These are phyloP conservation scores for Cydia strobilella DNA, from an alignment of 1,140 invertebrate genomes.

Conservation along the genomic window DNA sequence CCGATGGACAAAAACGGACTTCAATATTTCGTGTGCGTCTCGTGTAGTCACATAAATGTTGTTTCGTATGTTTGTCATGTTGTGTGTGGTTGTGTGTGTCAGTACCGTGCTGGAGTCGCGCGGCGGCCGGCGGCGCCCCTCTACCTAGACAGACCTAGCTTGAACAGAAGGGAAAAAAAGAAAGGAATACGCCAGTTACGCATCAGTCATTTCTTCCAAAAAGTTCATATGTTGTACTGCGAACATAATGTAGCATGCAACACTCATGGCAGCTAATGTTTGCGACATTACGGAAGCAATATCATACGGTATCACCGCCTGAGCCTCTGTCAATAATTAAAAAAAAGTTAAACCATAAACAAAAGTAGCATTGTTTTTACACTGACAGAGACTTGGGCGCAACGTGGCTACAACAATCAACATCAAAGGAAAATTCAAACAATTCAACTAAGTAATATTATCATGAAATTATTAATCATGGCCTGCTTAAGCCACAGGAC, in stretches of 20 bases:
- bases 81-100: slow-evolving; percentile 48
- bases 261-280: slow-evolving; percentile 33
- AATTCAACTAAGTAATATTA: too few species aligned
- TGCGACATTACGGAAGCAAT: slow-evolving; percentile 28
- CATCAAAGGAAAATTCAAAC: slow-evolving; percentile 17
- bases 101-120: slow-evolving; percentile 76
- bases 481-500: not conserved
- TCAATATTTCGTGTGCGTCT: slow-evolving; percentile 19
- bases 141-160: slow-evolving; percentile 80
- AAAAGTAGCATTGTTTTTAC: not conserved
- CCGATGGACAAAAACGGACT: too few species aligned
- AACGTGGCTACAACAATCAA: slow-evolving; percentile 24
- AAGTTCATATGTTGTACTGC: slow-evolving; percentile 37
- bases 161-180: slow-evolving; percentile 76
- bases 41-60: slow-evolving; percentile 30
- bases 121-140: slow-evolving; percentile 76
- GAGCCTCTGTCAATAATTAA: not conserved
- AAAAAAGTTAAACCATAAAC: not conserved
- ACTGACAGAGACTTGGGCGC: slow-evolving; percentile 11
- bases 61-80: slow-evolving; percentile 26
- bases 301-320: slow-evolving; percentile 11
- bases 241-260: slow-evolving; percentile 34
- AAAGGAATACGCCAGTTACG: slow-evolving; percentile 77
- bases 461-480: not conserved
- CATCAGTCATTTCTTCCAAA: slow-evolving; percentile 79